Percentiles rank a stretch among this genome's conserved stretches.
Evolutionary conservation across 2,888 invertebrate genomes (phyloP).

Genomic region (Cephus pygmeus): DNA sequence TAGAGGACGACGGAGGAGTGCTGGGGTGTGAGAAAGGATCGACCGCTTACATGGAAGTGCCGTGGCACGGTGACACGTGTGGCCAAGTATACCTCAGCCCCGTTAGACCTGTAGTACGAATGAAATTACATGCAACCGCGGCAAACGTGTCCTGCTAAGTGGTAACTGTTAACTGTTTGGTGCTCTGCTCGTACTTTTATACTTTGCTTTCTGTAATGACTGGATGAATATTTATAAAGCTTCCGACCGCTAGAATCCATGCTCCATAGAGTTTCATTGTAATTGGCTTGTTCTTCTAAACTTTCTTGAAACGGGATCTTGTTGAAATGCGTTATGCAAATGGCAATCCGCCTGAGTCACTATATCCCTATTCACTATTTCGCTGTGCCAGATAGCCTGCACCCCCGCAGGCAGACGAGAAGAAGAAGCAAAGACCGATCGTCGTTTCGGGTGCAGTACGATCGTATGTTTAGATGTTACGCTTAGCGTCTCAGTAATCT

Average conservation of each 20-base stretch:
- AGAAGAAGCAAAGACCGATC: not conserved
- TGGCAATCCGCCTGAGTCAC: constrained; percentile 61
- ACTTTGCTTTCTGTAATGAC: constrained; percentile 50
- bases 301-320: constrained; percentile 59
- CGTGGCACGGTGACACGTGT: constrained; percentile 8
- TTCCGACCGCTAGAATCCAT: constrained; percentile 41
- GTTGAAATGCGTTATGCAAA: constrained; percentile 65
- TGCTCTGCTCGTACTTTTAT: constrained; percentile 39
- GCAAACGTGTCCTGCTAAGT: constrained; percentile 26
- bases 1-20: too few species aligned
- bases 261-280: constrained; percentile 64
- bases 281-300: constrained; percentile 65
- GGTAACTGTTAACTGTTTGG: too few species aligned
- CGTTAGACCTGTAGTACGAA: constrained; percentile 42
- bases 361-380: constrained; percentile 12
- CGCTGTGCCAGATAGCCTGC: too few species aligned
- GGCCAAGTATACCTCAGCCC: constrained; percentile 12
- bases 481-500: too few species aligned
- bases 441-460: too few species aligned
- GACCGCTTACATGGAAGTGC: too few species aligned
- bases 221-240: constrained; percentile 64
- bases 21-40: too few species aligned
- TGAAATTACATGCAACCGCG: constrained; percentile 49
- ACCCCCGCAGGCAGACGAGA: not conserved
- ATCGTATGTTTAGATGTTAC: too few species aligned